Conservation (phyloP, 2,888 invertebrate genomes). For the Apoderus coryli region DNA sequence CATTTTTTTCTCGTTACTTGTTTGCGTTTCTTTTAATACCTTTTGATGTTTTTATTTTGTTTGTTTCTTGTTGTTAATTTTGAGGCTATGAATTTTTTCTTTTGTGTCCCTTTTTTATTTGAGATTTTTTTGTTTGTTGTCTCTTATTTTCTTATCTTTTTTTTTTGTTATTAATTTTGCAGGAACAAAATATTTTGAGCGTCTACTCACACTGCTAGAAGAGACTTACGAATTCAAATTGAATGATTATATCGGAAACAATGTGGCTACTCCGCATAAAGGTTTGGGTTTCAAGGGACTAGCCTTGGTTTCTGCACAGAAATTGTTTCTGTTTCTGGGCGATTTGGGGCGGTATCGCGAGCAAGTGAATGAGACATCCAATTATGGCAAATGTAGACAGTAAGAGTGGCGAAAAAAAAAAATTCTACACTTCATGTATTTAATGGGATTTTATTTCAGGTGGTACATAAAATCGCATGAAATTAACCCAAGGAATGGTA, state of each 20-base stretch:
- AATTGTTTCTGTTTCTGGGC: slow-evolving; percentile 77
- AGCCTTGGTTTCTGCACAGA: slow-evolving; percentile 75
- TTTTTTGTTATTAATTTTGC: too few species aligned
- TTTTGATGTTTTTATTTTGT: too few species aligned
- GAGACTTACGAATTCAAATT: slow-evolving; percentile 59
- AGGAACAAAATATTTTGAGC: slow-evolving; percentile 55
- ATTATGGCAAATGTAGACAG: slow-evolving; percentile 65
- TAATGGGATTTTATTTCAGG: slow-evolving; percentile 27
- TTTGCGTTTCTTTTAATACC: too few species aligned
- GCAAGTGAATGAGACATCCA: slow-evolving; percentile 64
- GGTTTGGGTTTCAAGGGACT: slow-evolving; percentile 53
- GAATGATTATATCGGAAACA: slow-evolving; percentile 44
- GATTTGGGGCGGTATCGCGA: slow-evolving; percentile 86
- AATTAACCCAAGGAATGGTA: slow-evolving; percentile 87
- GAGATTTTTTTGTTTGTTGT: too few species aligned
- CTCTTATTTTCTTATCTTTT: too few species aligned
- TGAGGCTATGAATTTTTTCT: too few species aligned
- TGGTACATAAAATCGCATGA: slow-evolving; percentile 91
- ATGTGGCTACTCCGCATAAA: slow-evolving; percentile 43
- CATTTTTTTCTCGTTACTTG: too few species aligned
- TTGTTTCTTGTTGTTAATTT: too few species aligned
- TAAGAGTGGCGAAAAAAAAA: slow-evolving; percentile 27
- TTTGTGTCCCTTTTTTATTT: too few species aligned
- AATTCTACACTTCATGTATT: too few species aligned
- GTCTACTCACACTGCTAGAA: slow-evolving; percentile 57